Conservation (phyloP, 2,888 invertebrate genomes). For the Stenoptilia bipunctidactyla region DNA sequence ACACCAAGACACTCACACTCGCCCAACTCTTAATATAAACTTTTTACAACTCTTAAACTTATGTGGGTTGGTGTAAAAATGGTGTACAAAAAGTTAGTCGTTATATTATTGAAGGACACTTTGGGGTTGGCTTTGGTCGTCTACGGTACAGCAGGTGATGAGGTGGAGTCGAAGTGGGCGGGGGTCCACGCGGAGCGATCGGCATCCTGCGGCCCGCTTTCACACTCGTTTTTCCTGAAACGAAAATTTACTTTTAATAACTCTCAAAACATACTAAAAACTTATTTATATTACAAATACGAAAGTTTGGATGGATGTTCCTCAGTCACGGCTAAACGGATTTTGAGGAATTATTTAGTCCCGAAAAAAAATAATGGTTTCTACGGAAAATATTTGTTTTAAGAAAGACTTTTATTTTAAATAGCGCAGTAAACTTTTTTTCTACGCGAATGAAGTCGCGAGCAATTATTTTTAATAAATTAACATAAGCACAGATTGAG, state of each 20-base stretch:
- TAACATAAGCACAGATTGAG: too few species aligned
- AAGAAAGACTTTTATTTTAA: too few species aligned
- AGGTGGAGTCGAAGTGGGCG: constrained; percentile 56
- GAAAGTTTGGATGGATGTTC: too few species aligned
- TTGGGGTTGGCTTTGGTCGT: constrained; percentile 55
- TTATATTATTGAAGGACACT: constrained; percentile 67
- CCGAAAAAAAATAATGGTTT: too few species aligned
- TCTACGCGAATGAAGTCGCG: too few species aligned
- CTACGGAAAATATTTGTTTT: too few species aligned
- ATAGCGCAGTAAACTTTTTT: too few species aligned
- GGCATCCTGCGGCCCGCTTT: constrained; percentile 59
- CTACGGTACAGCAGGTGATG: constrained; percentile 57
- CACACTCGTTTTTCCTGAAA: constrained; percentile 53
- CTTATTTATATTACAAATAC: too few species aligned
- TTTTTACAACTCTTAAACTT: constrained; percentile 58
- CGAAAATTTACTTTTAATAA: constrained; percentile 23
- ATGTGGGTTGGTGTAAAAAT: constrained; percentile 62
- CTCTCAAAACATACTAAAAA: too few species aligned
- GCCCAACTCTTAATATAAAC: constrained; percentile 52
- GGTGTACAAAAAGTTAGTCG: constrained; percentile 65
- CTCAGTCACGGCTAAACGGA: too few species aligned
- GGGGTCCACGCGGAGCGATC: constrained; percentile 69
- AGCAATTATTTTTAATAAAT: too few species aligned
- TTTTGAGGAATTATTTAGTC: too few species aligned
- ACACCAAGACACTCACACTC: constrained; percentile 56